These are phyloP conservation scores for Synanthedon myopaeformis DNA, from an alignment of 2,888 invertebrate species.

Conservation along the genomic window DNA sequence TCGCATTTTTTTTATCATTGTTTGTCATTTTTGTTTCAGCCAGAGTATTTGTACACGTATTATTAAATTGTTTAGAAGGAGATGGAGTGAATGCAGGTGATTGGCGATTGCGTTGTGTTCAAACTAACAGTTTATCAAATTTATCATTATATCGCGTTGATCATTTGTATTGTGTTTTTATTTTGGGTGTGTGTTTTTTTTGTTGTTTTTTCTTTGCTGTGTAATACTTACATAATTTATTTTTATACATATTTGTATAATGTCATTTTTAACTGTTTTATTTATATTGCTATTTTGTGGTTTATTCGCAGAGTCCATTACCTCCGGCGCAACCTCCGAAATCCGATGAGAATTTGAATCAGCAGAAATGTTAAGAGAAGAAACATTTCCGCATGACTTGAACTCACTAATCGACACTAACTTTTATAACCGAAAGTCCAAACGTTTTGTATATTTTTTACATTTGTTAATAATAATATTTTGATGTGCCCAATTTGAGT, in stretches of 20 bases:
- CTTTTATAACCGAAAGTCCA: slow-evolving; percentile 40
- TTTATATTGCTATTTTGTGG: slow-evolving; percentile 18
- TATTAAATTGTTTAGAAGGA: slow-evolving; percentile 36
- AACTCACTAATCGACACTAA: slow-evolving; percentile 23
- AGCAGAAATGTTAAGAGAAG: slow-evolving; percentile 70
- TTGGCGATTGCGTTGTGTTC: slow-evolving; percentile 9
- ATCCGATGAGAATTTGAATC: slow-evolving; percentile 81
- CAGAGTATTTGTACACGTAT: slow-evolving; percentile 64
- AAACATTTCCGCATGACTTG: slow-evolving; percentile 10
- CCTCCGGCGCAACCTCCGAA: slow-evolving; percentile 73
- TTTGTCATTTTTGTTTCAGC: slow-evolving; percentile 56
- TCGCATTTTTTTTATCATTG: slow-evolving; percentile 13
- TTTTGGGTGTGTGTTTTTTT: slow-evolving; percentile 9
- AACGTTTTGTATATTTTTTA: slow-evolving; percentile 40
- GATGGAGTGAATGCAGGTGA: neutral
- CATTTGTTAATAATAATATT: slow-evolving; percentile 22
- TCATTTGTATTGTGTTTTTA: slow-evolving; percentile 7
- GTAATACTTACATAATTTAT: neutral
- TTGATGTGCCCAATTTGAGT: slow-evolving; percentile 27
- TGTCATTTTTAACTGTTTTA: slow-evolving; percentile 1
- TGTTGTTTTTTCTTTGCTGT: slow-evolving; percentile 5
- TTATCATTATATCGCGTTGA: slow-evolving; percentile 10
- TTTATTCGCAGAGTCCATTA: slow-evolving; percentile 75
- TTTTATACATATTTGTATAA: neutral
- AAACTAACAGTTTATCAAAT: slow-evolving; percentile 10